These are phyloP conservation scores for Tridacna crocea DNA, from an alignment of 2,888 invertebrate genomes.

Conservation along the genomic window DNA sequence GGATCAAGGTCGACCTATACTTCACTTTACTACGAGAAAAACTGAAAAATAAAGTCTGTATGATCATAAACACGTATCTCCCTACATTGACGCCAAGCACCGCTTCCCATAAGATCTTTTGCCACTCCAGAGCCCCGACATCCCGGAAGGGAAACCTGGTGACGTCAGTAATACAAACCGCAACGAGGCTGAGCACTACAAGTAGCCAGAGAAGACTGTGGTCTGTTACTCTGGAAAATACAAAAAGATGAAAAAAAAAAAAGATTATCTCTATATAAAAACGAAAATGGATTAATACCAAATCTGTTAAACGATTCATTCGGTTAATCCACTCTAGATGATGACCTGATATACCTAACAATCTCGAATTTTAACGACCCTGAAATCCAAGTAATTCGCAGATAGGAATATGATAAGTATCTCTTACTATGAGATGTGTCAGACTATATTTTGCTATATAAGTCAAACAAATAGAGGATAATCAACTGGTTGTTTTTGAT, in stretches of 20 bases:
- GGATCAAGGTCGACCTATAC: constrained; percentile 62
- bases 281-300: too few relatives aligned
- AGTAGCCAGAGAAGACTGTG: constrained; percentile 60
- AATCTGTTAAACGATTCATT: too few relatives aligned
- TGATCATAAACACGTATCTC: constrained; percentile 61
- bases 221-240: constrained; percentile 67
- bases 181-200: constrained; percentile 52
- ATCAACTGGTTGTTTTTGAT: too few relatives aligned
- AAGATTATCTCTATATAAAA: neutral
- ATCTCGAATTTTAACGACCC: too few relatives aligned
- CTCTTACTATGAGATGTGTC: too few relatives aligned
- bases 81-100: constrained; percentile 68
- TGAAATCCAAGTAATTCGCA: too few relatives aligned
- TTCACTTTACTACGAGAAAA: constrained; percentile 37
- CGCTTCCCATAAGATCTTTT: constrained; percentile 42
- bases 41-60: constrained; percentile 52
- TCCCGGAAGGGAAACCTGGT: constrained; percentile 62
- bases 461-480: too few relatives aligned
- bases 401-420: too few relatives aligned
- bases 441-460: too few relatives aligned
- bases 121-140: constrained; percentile 27
- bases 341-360: too few relatives aligned
- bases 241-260: neutral
- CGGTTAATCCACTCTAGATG: too few relatives aligned
- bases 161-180: constrained; percentile 60